Percentiles rank a stretch among this genome's conserved stretches.
Conservation (phyloP, 2,113 vertebrate species). For the Terrapene triunguis region DNA sequence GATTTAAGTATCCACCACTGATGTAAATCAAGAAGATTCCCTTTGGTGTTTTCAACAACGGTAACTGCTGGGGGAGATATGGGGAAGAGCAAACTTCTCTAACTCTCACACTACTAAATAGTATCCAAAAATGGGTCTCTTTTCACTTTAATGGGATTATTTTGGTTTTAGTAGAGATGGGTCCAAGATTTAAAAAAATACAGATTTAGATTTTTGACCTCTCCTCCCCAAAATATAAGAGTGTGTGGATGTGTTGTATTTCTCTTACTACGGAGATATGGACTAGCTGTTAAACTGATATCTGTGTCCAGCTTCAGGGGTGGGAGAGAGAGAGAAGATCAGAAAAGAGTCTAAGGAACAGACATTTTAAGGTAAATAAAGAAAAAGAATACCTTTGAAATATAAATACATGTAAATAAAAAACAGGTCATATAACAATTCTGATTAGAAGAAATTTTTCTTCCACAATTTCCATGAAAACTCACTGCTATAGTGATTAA, state of each 20-base stretch:
- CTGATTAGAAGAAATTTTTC: neutral
- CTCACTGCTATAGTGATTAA: neutral
- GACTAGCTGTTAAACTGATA: neutral
- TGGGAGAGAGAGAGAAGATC: neutral
- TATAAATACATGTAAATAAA: neutral
- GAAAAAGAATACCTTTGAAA: neutral
- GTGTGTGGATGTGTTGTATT: neutral
- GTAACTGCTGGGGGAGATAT: neutral
- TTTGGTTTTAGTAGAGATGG: neutral
- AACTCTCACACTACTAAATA: neutral
- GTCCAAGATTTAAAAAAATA: neutral
- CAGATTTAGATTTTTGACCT: rapidly evolving
- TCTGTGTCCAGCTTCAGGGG: neutral
- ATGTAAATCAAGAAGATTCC: neutral
- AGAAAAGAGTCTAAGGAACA: neutral
- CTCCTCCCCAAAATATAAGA: rapidly evolving
- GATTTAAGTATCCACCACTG: neutral
- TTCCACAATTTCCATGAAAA: slow-evolving; percentile 28
- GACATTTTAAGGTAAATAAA: neutral
- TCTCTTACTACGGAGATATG: neutral
- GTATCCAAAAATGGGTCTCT: neutral
- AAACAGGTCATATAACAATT: neutral
- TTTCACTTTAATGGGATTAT: neutral
- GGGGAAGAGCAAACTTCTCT: neutral
- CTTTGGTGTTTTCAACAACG: neutral